A percentile compares a stretch with the other conserved stretches of the same genome.
Evolutionary conservation across 2,888 invertebrate genomes (phyloP).

Genomic region (Ditylenchus weischeri): DNA sequence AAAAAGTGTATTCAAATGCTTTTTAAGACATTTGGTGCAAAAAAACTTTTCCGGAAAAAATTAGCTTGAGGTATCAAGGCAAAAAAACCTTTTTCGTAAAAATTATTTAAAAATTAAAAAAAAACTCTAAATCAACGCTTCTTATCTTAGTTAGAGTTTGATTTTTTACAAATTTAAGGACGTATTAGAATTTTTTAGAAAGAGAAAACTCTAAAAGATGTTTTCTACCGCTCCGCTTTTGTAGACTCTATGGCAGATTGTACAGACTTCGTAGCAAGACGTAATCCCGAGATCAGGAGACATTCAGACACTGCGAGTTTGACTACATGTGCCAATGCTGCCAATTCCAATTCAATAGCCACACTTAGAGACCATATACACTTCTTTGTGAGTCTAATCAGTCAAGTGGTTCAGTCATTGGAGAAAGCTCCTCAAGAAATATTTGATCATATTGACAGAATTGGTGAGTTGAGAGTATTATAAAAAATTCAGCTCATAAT

Average conservation of each 20-base stretch:
- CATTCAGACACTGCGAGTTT: constrained; percentile 21
- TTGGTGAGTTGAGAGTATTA: constrained; percentile 31
- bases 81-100: no score
- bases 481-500: not conserved
- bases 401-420: constrained; percentile 46
- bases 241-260: constrained; percentile 52
- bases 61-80: no score
- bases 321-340: constrained; percentile 6
- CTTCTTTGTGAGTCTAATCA: constrained; percentile 54
- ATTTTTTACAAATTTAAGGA: no score
- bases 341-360: constrained; percentile 42
- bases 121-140: no score
- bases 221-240: constrained; percentile 55
- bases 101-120: no score
- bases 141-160: no score
- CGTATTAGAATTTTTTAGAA: constrained; percentile 35
- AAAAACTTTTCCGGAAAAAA: no score
- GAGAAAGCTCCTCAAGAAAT: constrained; percentile 47
- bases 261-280: not conserved
- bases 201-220: constrained; percentile 46
- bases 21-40: no score
- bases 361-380: constrained; percentile 54
- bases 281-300: constrained; percentile 15
- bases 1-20: no score
- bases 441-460: constrained; percentile 49